phyloP scores from a whole-genome alignment of 2,113 vertebrate species.

The Crotalus tigris region DNA sequence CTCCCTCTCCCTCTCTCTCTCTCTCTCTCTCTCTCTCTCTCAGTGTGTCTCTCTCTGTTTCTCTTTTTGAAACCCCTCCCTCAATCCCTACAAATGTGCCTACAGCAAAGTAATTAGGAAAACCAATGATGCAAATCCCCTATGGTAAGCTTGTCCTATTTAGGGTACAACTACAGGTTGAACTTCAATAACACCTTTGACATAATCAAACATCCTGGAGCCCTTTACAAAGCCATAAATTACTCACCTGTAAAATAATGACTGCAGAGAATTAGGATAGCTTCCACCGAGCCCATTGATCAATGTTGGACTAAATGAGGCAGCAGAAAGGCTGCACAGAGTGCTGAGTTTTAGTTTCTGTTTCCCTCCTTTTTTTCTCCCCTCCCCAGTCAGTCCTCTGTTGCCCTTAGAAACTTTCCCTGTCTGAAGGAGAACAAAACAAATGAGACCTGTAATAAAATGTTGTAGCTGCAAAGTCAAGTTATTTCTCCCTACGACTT shows the following conservation, averaged over 20 bases:
- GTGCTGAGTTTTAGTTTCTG: not conserved
- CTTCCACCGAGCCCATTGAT: constrained; percentile 61
- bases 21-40: not conserved
- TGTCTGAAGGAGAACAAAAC: not conserved
- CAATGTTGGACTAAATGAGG: constrained; percentile 43
- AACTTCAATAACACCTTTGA: constrained; percentile 69
- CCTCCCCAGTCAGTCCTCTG: not conserved
- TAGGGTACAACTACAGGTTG: constrained; percentile 64
- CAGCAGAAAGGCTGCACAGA: constrained; percentile 37
- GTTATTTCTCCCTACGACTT: not conserved
- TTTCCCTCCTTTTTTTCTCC: not conserved
- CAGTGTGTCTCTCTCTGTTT: constrained; percentile 3
- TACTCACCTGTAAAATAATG: constrained; percentile 67
- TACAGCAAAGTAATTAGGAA: constrained; percentile 57
- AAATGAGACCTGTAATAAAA: not conserved
- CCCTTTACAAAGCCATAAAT: constrained; percentile 66
- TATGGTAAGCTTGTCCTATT: constrained; percentile 58
- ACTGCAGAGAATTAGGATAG: constrained; percentile 63
- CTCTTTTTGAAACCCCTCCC: not conserved
- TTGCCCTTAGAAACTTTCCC: constrained; percentile 38
- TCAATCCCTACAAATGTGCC: constrained; percentile 23
- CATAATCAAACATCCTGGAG: constrained; percentile 66
- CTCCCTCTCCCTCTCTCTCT: no score
- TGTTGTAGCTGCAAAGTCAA: not conserved
- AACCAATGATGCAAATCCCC: constrained; percentile 64